phyloP scores from a whole-genome alignment of 2,888 invertebrate species.

The Hecatera dysodea region DNA sequence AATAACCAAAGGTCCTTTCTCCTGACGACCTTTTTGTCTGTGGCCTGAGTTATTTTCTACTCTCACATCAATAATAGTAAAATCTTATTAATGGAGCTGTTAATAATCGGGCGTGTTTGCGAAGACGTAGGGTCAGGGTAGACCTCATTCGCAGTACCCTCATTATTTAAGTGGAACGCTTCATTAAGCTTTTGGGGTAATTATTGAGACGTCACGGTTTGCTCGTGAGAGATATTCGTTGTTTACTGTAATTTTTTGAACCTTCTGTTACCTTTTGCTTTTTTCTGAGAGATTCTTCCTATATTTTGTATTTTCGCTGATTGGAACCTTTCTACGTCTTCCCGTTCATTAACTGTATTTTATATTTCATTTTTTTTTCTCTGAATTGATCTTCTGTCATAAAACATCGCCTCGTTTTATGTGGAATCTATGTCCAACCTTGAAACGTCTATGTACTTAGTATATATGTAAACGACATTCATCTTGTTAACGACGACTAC shows the following conservation, averaged over 20 bases:
- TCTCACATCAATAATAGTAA: conserved; percentile 42
- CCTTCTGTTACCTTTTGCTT: conserved; percentile 5
- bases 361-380: background rate
- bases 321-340: background rate
- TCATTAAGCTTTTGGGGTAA: conserved; percentile 49
- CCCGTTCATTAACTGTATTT: background rate
- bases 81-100: conserved; percentile 30
- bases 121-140: background rate
- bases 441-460: conserved; percentile 7
- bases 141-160: conserved; percentile 19
- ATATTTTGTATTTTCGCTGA: conserved; percentile 6
- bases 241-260: conserved; percentile 31
- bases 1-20: conserved; percentile 64
- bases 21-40: conserved; percentile 62
- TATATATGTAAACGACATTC: background rate
- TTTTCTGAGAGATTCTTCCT: background rate
- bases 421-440: conserved; percentile 6
- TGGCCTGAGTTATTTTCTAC: conserved; percentile 49
- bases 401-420: background rate
- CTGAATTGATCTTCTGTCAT: conserved; percentile 4
- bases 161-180: conserved; percentile 35
- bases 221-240: conserved; percentile 7
- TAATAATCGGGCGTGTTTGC: conserved; percentile 43
- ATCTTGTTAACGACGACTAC: conserved; percentile 29
- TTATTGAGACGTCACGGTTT: conserved; percentile 36